A percentile compares a stretch with the other conserved stretches of the same genome.
phyloP scores from a whole-genome alignment of 2,113 vertebrate genomes.

The rabbit (Oryctolagus cuniculus) region mOryCun1.1 NC_091453.1:27977501-27978000 shows the following conservation, averaged over 20 bases:
- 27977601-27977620: background rate
- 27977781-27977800: background rate
- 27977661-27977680: background rate
- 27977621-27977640: background rate
- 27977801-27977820: background rate
- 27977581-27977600: background rate
- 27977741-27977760: background rate
- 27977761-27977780: background rate
- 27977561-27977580: background rate
- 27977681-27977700: background rate
- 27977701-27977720: background rate
- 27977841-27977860: background rate
- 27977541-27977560: background rate
- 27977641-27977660: background rate
- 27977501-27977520: slow-evolving; percentile 9
- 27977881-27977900: background rate
- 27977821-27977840: background rate
- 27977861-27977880: background rate
- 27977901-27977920: background rate
- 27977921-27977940: background rate
- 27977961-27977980: background rate
- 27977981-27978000: background rate
- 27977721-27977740: background rate
- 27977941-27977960: background rate
- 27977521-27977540: background rate